phyloP scores from a whole-genome alignment of 2,113 vertebrate genomes.

The Platichthys flesus region DNA sequence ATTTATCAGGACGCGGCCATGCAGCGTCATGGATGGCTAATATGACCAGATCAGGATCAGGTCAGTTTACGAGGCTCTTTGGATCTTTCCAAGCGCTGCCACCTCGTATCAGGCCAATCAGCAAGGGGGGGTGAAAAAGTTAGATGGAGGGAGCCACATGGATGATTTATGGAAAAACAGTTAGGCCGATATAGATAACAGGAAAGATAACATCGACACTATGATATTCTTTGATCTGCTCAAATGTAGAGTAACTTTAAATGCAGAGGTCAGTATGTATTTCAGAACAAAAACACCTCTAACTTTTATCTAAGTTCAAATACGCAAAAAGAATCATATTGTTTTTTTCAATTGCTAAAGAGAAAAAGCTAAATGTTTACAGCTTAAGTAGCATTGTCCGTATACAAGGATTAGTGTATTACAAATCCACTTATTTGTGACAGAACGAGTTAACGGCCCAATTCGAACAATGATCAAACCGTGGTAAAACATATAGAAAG shows the following conservation, averaged over 20 bases:
- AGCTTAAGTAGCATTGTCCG: neutral
- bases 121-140: neutral
- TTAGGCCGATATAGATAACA: constrained; percentile 30
- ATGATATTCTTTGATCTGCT: constrained; percentile 19
- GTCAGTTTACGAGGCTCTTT: constrained; percentile 39
- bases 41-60: constrained; percentile 44
- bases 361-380: neutral
- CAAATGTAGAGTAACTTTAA: constrained; percentile 15
- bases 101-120: constrained; percentile 50
- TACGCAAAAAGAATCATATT: too few species aligned
- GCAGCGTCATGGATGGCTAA: constrained; percentile 64
- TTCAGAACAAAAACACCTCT: neutral
- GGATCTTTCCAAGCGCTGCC: constrained; percentile 38
- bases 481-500: neutral
- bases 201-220: constrained; percentile 32
- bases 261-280: neutral
- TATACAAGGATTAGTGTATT: neutral
- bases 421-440: neutral
- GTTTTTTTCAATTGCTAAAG: too few species aligned
- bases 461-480: neutral
- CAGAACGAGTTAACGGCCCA: neutral
- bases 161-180: constrained; percentile 51
- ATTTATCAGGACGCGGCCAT: constrained; percentile 72
- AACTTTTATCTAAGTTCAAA: too few species aligned
- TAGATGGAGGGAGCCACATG: constrained; percentile 36